These are phyloP conservation scores for Microplitis mediator DNA, from an alignment of 1,140 invertebrate genomes.

Conservation along the genomic window DNA sequence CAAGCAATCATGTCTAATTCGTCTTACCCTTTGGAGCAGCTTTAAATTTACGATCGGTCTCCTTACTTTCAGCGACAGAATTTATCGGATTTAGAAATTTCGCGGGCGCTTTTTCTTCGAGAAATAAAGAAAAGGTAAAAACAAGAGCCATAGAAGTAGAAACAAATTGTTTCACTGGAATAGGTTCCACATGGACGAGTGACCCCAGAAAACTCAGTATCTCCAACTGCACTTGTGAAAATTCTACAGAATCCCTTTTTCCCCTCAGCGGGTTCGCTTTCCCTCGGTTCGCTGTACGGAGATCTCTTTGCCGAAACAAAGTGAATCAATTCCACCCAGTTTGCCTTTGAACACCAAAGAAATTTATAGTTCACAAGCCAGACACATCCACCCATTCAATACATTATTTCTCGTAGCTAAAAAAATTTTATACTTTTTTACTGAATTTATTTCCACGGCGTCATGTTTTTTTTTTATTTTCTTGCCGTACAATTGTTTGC, in stretches of 20 bases:
- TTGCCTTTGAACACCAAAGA: neutral
- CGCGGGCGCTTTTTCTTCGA: neutral
- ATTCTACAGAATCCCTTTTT: neutral
- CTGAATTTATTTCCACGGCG: neutral
- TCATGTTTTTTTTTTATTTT: no score
- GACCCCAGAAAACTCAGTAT: neutral
- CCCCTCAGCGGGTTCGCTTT: neutral
- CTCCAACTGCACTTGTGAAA: neutral
- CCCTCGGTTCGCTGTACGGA: neutral
- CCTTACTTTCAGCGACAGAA: no score
- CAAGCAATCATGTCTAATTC: neutral
- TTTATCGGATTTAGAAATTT: no score
- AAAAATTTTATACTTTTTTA: neutral
- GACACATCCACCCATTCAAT: neutral
- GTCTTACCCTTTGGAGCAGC: neutral
- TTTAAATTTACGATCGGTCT: neutral
- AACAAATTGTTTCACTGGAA: conserved; percentile 4
- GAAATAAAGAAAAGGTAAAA: neutral
- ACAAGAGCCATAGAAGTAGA: neutral
- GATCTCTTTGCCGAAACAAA: neutral
- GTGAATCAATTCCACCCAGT: conserved; percentile 5
- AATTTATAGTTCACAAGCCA: conserved; percentile 1
- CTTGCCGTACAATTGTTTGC: no score
- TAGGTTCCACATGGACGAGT: neutral
- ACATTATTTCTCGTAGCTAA: neutral